A percentile compares a stretch with the other conserved stretches of the same genome.
These are phyloP conservation scores for Delichon dasypus DNA, from an alignment of 2,797 vertebrate species.

Conservation along the genomic window DNA sequence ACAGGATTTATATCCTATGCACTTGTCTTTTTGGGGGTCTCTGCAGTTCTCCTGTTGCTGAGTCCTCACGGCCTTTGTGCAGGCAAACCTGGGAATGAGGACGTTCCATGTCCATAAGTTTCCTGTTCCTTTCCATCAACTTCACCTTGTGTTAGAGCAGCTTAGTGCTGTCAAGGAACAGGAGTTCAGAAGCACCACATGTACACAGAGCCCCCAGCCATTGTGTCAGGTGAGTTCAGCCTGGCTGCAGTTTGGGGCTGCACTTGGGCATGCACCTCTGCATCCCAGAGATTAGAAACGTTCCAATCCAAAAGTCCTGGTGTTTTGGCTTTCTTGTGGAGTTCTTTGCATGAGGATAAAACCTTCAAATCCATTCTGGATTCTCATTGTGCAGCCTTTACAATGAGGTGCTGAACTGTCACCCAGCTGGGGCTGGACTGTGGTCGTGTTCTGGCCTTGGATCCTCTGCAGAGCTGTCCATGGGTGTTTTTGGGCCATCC, in stretches of 20 bases:
- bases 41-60: not conserved
- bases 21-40: not conserved
- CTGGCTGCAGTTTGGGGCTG: not conserved
- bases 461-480: not conserved
- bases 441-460: accelerated
- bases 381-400: not conserved
- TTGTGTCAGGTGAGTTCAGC: not conserved
- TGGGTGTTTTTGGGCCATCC: not conserved
- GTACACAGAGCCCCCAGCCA: not conserved
- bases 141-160: not conserved
- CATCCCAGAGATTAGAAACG: not conserved
- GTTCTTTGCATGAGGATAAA: not conserved
- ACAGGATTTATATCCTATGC: not conserved
- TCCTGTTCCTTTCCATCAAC: not conserved
- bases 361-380: not conserved
- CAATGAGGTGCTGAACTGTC: not conserved
- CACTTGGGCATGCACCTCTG: not conserved
- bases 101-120: not conserved
- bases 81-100: not conserved
- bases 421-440: not conserved
- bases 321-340: not conserved
- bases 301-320: not conserved
- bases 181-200: not conserved
- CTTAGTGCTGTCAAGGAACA: not conserved
- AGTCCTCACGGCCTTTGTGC: not conserved